Base-by-base conservation (phyloP, 37 sponge, comb jelly and placozoan species). In the Oopsacas minuta region DNA sequence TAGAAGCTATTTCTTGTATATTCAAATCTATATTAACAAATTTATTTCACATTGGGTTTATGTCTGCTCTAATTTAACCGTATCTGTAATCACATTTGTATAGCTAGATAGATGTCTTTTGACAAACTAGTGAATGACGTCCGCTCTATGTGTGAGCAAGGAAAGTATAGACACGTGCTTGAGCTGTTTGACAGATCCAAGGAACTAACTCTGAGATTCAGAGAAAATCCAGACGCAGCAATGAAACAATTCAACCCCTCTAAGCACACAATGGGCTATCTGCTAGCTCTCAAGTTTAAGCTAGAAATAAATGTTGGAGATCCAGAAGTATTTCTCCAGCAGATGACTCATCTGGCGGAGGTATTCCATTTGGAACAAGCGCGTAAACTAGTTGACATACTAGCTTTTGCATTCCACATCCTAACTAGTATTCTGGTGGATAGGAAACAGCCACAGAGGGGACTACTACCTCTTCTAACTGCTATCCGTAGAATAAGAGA, bases 401-500 rank as follows among this genome's bases (percentile, higher is more conserved):
- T 61, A 61, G 75, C 75, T 3, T n/a, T 25, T n/a, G 20, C 75
- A 12, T 86, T 86, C 51, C 86, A 86, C 36, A 23, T 38, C 36
- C 81, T 86, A 22, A 86, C 86, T 23, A 37, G 39, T 35, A 38
- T 20, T 12, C 46, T 86, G 25, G 34, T 52, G 0, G 37, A 81
- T n/a, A 36, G 52, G 42, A 30, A 37, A 28, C 82, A 37, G 32
- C 49, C 86, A 15, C 52, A 86, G 36, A 81, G 34, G 30, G 89
- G 86, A 0, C 39, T 88, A 20, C 51, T 36, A 1, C 42, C 81
- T 10, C 52, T 88, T 39, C 20, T 38, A 36, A 69, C 53, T 7
- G 93, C 93, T 38, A 87, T 92, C 35, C 81, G 83, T 39, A 52
- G 89, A 23, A 88, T 90, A 75, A 83, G 53, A 1, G 52, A 83